Conservation (phyloP, 2,113 vertebrate species). For the Ammospiza nelsoni region DNA sequence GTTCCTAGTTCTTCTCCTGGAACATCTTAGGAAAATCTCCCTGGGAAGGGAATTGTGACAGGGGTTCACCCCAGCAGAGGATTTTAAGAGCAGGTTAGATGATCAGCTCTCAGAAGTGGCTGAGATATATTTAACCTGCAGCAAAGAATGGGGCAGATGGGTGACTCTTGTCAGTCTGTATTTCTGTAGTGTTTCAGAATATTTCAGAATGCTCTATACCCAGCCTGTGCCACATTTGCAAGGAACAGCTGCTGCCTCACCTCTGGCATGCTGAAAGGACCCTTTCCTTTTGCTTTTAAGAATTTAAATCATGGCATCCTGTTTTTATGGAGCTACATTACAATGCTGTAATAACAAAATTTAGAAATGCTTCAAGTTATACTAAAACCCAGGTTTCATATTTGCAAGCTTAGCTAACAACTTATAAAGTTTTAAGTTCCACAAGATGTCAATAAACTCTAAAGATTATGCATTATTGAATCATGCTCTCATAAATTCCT, state of each 20-base stretch:
- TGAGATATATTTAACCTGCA: not conserved
- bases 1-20: not conserved
- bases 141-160: not conserved
- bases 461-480: not conserved
- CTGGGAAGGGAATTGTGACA: not conserved
- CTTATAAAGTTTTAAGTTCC: not conserved
- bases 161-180: not conserved
- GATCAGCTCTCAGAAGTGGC: not conserved
- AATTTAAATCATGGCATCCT: not conserved
- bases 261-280: not conserved
- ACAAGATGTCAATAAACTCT: not conserved
- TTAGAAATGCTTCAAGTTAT: not conserved
- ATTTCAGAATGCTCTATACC: not conserved
- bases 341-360: not conserved
- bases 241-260: not conserved
- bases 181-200: not conserved
- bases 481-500: not conserved
- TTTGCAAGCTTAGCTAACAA: not conserved
- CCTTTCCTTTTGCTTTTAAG: not conserved
- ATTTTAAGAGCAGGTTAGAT: not conserved
- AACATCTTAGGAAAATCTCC: not conserved
- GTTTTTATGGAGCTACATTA: not conserved
- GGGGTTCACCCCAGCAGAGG: not conserved
- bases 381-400: not conserved
- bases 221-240: not conserved